Evolutionary conservation across 2,113 vertebrate genomes (phyloP), one percentile per base, ranked within the genome.

Genomic region (Verasper variegatus): DNA sequence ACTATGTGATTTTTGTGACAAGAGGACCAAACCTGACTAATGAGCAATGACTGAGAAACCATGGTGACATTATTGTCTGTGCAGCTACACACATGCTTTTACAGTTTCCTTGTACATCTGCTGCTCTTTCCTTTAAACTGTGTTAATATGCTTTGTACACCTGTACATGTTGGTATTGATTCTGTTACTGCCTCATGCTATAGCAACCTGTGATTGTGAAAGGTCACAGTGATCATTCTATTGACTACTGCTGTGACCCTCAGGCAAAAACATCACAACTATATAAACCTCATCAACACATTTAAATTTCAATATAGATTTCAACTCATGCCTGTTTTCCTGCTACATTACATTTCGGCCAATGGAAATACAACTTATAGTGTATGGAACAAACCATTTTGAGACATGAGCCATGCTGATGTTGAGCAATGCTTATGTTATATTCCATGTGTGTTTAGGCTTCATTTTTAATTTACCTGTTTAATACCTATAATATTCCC

Each of bases 151-250:
- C 31, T 0, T 7, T 31, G 31, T 31, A 7, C 31, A 31, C 31
- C 31, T 31, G 31, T 31, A 31, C 31, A 31, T 15, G 7, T 54
- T n/a, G 31, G 31, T 6, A 45, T 45, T 45, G 42, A 45, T 14
- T 49, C 45, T 49, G 5, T 17, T 18, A 49, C 45, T 49, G 45
- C 51, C 6, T 82, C 58, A 9, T 49, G 17, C 55, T 51, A 40
- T 51, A 35, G 23, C 62, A 64, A 52, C 17, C 65, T 75, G 51
- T 18, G 12, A 72, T 63, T 58, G 56, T 45, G 5, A 71, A 86
- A 65, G 18, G 75, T 69, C 64, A 76, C 1, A 24, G 42, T 59
- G 42, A 70, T 75, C 62, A 75, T 71, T 80, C 2, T 6, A 54
- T 10, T 61, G 14, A 54, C 9, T 61, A 7, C 27, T 54, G 24